These are phyloP conservation scores for Syngnathus scovelli DNA, from an alignment of 2,113 vertebrate genomes.

Conservation along the genomic window DNA sequence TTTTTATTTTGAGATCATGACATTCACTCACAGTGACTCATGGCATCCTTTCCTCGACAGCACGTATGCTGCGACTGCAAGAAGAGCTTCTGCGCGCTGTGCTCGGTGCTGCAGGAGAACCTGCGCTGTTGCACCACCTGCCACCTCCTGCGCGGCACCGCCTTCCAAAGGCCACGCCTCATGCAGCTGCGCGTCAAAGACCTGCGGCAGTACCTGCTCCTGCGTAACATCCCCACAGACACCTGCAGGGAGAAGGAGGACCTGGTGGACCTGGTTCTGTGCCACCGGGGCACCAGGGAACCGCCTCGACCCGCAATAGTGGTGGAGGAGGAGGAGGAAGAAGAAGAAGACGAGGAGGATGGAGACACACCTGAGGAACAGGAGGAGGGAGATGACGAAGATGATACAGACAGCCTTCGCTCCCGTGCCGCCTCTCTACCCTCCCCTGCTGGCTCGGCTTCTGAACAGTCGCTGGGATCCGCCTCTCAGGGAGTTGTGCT, in stretches of 20 bases:
- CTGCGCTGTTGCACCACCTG: slow-evolving; percentile 87
- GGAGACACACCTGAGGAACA: slow-evolving; percentile 53
- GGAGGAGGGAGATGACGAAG: slow-evolving; percentile 42
- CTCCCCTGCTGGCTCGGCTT: slow-evolving; percentile 66
- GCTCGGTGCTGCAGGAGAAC: slow-evolving; percentile 85
- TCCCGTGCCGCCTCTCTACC: slow-evolving; percentile 70
- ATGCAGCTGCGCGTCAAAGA: slow-evolving; percentile 93
- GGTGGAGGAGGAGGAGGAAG: slow-evolving; percentile 54
- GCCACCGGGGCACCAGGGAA: slow-evolving; percentile 73
- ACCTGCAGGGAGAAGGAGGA: slow-evolving; percentile 95
- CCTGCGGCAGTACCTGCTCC: slow-evolving; percentile 89
- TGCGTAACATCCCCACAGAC: slow-evolving; percentile 88
- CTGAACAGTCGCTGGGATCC: slow-evolving; percentile 73
- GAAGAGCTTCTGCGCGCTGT: slow-evolving; percentile 91
- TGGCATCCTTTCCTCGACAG: slow-evolving; percentile 53
- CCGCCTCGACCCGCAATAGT: slow-evolving; percentile 42
- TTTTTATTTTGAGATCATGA: too few species aligned
- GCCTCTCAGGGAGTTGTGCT: slow-evolving; percentile 80
- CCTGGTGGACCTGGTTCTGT: slow-evolving; percentile 91
- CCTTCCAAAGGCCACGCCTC: slow-evolving; percentile 87
- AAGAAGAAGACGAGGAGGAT: slow-evolving; percentile 36
- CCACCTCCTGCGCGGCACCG: slow-evolving; percentile 84
- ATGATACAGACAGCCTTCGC: slow-evolving; percentile 69
- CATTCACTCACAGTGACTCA: too few species aligned
- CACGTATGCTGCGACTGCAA: slow-evolving; percentile 93